Evolutionary conservation across 2,113 vertebrate species (phyloP), one percentile per base, ranked within the genome.

Genomic region (Nematolebias whitei): DNA sequence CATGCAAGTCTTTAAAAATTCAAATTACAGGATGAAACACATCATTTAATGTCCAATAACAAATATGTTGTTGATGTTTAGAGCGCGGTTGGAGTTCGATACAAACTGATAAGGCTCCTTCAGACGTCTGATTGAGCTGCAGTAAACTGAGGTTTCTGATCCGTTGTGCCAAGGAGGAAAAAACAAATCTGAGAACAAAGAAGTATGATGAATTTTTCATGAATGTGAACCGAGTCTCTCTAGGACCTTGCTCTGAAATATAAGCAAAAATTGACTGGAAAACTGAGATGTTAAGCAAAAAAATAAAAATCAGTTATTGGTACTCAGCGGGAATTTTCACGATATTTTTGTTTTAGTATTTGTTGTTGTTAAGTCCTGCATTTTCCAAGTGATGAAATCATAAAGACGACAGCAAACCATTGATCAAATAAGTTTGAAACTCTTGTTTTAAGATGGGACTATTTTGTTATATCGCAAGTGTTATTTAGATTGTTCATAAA

Each of bases 141-240:
- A 43, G 26, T 74, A 62, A 76, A 49, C 35, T 58, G 22, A 26
- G 51, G 29, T 63, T 60, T 67, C 54, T 59, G 61, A 74, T 82
- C 56, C 66, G 54, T 55, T 65, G 73, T 53, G 60, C 56, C 61
- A 58, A 12, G 35, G 57, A 82, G 44, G 48, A 50, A 61, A 85
- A 35, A 89, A 87, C 73, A 84, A 88, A 88, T 86, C 52, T 68
- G 51, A 69, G 72, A 73, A 72, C 59, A 87, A 86, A 89, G 81
- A 91, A 72, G 39, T 65, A 71, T 71, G 75, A 85, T 92, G 76
- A 82, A 92, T 91, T 79, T 90, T 91, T 91, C 82, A 92, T 87
- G 76, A 85, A 40, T 72, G 55, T 52, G 74, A 64, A 79, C 76
- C 0, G 56, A 72, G 54, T 52, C 75, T 89, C 68, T 83, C 59